Base-by-base conservation (phyloP, 2,113 vertebrate genomes). In the Odobenus rosmarus region DNA sequence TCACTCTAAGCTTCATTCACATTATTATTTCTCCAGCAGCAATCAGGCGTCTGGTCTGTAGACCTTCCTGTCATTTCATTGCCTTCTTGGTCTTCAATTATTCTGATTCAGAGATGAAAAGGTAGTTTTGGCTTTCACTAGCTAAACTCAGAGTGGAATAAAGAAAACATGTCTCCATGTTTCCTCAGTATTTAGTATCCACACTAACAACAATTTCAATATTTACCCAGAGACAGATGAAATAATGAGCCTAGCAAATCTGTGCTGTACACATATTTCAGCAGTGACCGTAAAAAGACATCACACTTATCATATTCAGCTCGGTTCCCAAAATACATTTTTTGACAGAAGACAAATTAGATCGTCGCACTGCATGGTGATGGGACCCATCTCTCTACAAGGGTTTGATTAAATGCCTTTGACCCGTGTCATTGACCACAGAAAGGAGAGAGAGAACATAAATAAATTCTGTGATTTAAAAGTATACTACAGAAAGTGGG, bases 341-440 rank as follows among this genome's bases (percentile, higher is more conserved):
- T 96, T 96, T 96, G 95, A 97, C 98, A 98, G 95, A 96, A 98
- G 96, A 97, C 96, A 98, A 96, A 98, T 98, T 97, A 97, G 81
- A 96, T 96, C 12, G 1, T 97, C 8, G 3, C 76, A 86, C 74
- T 90, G 92, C 76, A 39, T 91, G 87, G 92, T 88, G 94, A 97
- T 95, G 95, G 96, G 81, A 96, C 57, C 93, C 76, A 62, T 97
- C 95, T 90, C 84, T 97, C 95, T 97, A 92, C 53, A 90, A 97
- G 96, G 84, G 89, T 94, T 96, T 97, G 95, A 97, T 97, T 95
- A 96, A 97, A 97, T 97, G 96, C 83, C 92, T 98, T 90, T 98
- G 98, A 97, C 96, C 95, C 59, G 0, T 97, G 95, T 96, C 96
- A 94, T 90, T 98, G 98, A 96, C 97, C 96, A 94, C 59, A 85